phyloP scores from a whole-genome alignment of 1,140 invertebrate genomes.

The Lordiphosa mommai region DNA sequence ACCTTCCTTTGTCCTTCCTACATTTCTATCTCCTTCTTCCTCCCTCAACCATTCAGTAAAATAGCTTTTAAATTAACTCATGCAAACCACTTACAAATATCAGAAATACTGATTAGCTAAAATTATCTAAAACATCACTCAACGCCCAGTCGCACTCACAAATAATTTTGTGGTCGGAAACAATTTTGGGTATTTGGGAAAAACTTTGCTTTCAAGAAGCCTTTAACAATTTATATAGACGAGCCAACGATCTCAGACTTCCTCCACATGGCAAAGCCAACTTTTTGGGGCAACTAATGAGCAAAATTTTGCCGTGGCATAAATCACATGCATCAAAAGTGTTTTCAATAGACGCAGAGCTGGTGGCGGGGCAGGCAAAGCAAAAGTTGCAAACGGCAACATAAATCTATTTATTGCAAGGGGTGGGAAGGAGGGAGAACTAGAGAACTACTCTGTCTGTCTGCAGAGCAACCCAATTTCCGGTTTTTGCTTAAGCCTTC shows the following conservation, averaged over 20 bases:
- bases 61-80: no score
- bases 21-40: neutral
- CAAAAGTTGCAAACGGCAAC: slow-evolving; percentile 55
- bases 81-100: no score
- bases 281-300: slow-evolving; percentile 67
- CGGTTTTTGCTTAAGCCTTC: slow-evolving; percentile 74
- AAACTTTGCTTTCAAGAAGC: slow-evolving; percentile 25
- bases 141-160: no score
- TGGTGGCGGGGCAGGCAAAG: slow-evolving; percentile 11
- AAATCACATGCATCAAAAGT: slow-evolving; percentile 74
- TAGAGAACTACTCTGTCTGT: slow-evolving; percentile 31
- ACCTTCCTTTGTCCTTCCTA: no score
- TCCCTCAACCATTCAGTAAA: neutral
- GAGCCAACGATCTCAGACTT: slow-evolving; percentile 19
- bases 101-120: no score
- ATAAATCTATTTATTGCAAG: slow-evolving; percentile 60
- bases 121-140: no score
- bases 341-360: slow-evolving; percentile 59
- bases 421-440: slow-evolving; percentile 1
- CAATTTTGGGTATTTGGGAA: slow-evolving; percentile 19
- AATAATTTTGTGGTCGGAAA: no score
- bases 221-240: slow-evolving; percentile 50
- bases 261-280: slow-evolving; percentile 20
- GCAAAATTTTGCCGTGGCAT: slow-evolving; percentile 66
- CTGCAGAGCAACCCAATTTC: slow-evolving; percentile 73